A percentile compares a stretch with the other conserved stretches of the same genome.
phyloP scores from a whole-genome alignment of 2,888 invertebrate genomes.

The Caenorhabditis sp. region DNA sequence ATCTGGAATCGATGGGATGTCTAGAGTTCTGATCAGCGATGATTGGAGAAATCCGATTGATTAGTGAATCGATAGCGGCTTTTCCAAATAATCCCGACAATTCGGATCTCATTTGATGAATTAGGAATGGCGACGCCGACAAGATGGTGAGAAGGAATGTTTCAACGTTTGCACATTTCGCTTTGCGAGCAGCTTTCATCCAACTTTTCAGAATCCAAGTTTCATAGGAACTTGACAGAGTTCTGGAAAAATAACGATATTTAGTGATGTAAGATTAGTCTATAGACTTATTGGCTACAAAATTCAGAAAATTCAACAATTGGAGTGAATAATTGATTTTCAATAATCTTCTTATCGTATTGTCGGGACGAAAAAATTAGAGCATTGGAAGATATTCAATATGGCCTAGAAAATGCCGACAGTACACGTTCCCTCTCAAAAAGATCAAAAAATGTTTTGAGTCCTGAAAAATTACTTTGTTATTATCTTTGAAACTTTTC shows the following conservation, averaged over 20 bases:
- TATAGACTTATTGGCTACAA: no score
- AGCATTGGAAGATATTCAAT: no score
- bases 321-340: no score
- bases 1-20: conserved; percentile 12
- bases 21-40: not conserved
- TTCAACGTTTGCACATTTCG: conserved; percentile 18
- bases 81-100: not conserved
- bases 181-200: conserved; percentile 12
- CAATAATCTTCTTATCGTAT: no score
- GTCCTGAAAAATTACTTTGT: no score
- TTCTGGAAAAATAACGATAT: not conserved
- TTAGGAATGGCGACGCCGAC: conserved; percentile 5
- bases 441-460: no score
- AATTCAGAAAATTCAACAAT: no score
- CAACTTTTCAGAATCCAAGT: conserved; percentile 21
- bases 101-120: not conserved
- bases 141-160: conserved; percentile 18
- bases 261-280: no score
- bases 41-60: conserved; percentile 11
- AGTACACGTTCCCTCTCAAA: no score
- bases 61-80: conserved; percentile 12
- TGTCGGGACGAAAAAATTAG: no score
- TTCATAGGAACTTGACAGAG: conserved; percentile 9
- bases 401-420: no score
- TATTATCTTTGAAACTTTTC: no score